Conservation (phyloP, 2,797 vertebrate genomes). For the Garrulus glandarius region DNA sequence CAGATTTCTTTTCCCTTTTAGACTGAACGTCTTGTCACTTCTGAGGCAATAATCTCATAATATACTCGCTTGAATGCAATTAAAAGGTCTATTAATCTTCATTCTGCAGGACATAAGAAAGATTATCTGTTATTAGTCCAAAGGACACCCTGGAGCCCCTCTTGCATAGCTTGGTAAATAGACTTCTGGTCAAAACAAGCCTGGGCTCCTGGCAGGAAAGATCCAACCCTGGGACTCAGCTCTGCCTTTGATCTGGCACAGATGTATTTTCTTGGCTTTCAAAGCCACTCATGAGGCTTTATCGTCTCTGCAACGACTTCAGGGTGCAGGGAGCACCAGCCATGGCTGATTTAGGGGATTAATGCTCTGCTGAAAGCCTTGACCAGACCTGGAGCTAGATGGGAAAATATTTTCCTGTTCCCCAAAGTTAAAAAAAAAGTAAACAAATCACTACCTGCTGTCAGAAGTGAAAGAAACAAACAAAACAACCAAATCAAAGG, state of each 20-base stretch:
- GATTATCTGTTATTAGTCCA: not conserved
- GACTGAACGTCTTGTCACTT: not conserved
- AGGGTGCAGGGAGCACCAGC: not conserved
- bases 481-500: not conserved
- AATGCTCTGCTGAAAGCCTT: not conserved
- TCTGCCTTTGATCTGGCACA: constrained; percentile 10
- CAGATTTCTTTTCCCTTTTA: not conserved
- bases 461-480: not conserved
- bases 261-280: not conserved
- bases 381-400: not conserved
- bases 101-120: not conserved
- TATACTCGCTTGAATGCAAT: not conserved
- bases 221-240: not conserved
- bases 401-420: not conserved
- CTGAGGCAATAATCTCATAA: not conserved
- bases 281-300: not conserved
- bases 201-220: not conserved
- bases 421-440: not conserved
- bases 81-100: constrained; percentile 32
- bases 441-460: not conserved
- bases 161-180: not conserved
- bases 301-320: not conserved
- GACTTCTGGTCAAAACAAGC: not conserved
- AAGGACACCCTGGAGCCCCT: not conserved
- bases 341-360: not conserved